These are phyloP conservation scores for Oceanodroma tethys DNA, from an alignment of 2,113 vertebrate species.

Conservation along the genomic window DNA sequence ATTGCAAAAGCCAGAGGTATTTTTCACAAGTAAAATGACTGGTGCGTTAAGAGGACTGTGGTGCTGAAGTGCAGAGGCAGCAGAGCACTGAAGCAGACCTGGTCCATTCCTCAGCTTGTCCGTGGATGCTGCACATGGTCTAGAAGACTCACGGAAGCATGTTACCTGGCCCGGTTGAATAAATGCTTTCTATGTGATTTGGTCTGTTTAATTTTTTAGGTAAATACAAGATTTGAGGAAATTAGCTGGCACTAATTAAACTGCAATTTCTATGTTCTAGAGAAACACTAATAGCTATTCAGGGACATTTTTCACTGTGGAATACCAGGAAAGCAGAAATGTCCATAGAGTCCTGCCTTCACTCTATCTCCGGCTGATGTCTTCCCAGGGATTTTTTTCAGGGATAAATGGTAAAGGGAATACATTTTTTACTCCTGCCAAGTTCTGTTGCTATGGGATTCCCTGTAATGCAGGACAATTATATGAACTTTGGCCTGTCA, in stretches of 20 bases:
- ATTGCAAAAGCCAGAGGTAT: not conserved
- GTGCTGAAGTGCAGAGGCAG: not conserved
- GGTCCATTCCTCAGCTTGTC: not conserved
- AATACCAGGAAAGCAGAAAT: not conserved
- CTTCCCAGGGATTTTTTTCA: not conserved
- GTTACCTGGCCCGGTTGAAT: not conserved
- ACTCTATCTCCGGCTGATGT: not conserved
- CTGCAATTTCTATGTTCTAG: not conserved
- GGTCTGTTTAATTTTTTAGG: not conserved
- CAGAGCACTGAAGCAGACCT: not conserved
- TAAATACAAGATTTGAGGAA: not conserved
- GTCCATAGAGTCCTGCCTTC: not conserved
- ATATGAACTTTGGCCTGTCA: not conserved
- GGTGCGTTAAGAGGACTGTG: not conserved
- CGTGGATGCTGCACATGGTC: accelerated
- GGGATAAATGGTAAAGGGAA: not conserved
- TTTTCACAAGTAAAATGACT: not conserved
- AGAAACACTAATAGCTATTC: not conserved
- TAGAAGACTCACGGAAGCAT: not conserved
- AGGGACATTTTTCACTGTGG: not conserved
- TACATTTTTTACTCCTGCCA: not conserved
- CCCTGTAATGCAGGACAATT: not conserved
- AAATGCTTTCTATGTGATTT: not conserved
- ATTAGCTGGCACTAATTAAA: not conserved
- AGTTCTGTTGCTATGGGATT: not conserved